Percentiles rank a stretch among this genome's conserved stretches.
These are phyloP conservation scores for Cossypha caffra DNA, from an alignment of 2,797 vertebrate genomes.

Conservation along the genomic window DNA sequence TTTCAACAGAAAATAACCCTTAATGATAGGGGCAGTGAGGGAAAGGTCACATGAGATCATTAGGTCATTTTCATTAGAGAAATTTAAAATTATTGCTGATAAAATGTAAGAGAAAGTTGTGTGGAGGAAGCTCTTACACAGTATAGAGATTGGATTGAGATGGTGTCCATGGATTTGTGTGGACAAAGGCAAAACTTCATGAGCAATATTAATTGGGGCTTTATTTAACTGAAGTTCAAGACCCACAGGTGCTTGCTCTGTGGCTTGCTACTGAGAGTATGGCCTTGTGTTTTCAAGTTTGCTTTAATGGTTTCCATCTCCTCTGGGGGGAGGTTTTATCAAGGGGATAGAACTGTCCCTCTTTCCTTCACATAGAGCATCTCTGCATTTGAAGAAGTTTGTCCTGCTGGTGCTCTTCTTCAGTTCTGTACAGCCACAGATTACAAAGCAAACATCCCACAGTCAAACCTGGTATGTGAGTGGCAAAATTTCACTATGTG, in stretches of 20 bases:
- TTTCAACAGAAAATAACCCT: constrained; percentile 1
- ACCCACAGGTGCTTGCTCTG: not conserved
- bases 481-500: not conserved
- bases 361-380: not conserved
- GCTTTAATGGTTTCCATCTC: not conserved
- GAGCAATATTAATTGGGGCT: not conserved
- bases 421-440: not conserved
- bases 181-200: constrained; percentile 8
- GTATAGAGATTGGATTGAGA: not conserved
- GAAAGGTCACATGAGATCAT: not conserved
- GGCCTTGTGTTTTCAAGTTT: not conserved
- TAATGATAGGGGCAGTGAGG: constrained; percentile 16
- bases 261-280: not conserved
- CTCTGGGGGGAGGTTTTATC: not conserved
- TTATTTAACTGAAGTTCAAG: constrained; percentile 43
- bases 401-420: not conserved
- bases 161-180: not conserved
- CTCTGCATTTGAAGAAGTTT: not conserved
- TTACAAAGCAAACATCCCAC: not conserved
- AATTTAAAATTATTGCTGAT: constrained; percentile 34
- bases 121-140: not conserved
- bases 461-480: not conserved
- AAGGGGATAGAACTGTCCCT: not conserved
- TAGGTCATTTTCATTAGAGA: constrained; percentile 24
- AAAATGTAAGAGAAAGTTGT: not conserved